phyloP scores from a whole-genome alignment of 1,140 invertebrate genomes.

The Mamestra configurata region DNA sequence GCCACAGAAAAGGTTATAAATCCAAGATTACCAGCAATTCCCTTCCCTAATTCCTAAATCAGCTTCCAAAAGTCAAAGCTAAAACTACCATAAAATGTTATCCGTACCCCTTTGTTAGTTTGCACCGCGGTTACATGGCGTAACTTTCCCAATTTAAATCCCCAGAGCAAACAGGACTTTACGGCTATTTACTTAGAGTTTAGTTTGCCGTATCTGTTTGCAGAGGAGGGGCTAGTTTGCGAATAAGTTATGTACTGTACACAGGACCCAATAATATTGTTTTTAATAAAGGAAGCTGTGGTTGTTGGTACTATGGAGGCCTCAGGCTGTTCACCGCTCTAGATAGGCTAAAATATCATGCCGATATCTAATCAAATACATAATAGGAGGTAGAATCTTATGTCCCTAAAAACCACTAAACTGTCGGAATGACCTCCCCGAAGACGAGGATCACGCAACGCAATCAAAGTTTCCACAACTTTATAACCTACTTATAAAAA shows the following conservation, averaged over 20 bases:
- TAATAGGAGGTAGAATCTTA: background rate
- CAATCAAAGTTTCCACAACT: slow-evolving; percentile 15
- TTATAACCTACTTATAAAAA: background rate
- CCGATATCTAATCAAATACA: background rate
- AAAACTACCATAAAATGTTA: slow-evolving; percentile 46
- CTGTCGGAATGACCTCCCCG: too few species aligned
- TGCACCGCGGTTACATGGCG: slow-evolving; percentile 40
- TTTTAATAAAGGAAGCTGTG: slow-evolving; percentile 28
- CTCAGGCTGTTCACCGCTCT: background rate
- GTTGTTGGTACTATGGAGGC: slow-evolving; percentile 10
- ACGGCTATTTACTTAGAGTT: slow-evolving; percentile 45
- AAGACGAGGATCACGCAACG: background rate
- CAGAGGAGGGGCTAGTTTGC: slow-evolving; percentile 33
- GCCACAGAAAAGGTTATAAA: slow-evolving; percentile 12
- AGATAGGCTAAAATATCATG: background rate
- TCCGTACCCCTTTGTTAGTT: slow-evolving; percentile 42
- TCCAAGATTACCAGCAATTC: slow-evolving; percentile 23
- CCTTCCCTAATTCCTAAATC: slow-evolving; percentile 38
- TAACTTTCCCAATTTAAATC: slow-evolving; percentile 40
- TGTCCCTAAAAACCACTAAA: background rate
- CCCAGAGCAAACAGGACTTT: slow-evolving; percentile 24
- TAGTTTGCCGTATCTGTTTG: slow-evolving; percentile 38
- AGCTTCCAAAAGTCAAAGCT: slow-evolving; percentile 40
- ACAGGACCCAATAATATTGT: slow-evolving; percentile 41
- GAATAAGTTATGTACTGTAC: slow-evolving; percentile 41